These are phyloP conservation scores for Phasianus colchicus DNA, from an alignment of 2,113 vertebrate genomes.

Conservation along the genomic window DNA sequence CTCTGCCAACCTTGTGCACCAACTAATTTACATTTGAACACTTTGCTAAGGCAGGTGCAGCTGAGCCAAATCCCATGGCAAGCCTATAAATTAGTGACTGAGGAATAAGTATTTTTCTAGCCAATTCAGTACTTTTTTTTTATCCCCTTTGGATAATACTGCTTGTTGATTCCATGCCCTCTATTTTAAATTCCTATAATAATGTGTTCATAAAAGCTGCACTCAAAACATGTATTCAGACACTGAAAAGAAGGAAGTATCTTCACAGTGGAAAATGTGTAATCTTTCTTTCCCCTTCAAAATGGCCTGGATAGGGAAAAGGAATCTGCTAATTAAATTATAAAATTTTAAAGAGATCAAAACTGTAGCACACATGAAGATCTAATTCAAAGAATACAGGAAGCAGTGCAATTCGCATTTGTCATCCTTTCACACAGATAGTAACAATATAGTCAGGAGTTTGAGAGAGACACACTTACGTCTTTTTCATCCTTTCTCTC, in stretches of 20 bases:
- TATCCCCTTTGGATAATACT: neutral
- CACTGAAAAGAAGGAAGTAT: neutral
- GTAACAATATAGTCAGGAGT: conserved; percentile 43
- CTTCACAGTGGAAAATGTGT: neutral
- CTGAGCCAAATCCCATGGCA: neutral
- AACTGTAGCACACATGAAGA: conserved; percentile 11
- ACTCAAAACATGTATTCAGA: neutral
- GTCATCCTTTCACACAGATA: conserved; percentile 46
- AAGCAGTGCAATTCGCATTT: conserved; percentile 30
- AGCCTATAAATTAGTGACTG: conserved; percentile 4
- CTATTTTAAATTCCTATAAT: conserved; percentile 5
- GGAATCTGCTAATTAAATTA: conserved; percentile 42
- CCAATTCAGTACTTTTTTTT: neutral
- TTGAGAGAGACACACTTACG: neutral
- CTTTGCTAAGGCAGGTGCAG: neutral
- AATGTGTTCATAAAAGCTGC: neutral
- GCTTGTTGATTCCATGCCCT: neutral
- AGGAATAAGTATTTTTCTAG: neutral
- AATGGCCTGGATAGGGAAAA: neutral
- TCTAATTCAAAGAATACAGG: conserved; percentile 48
- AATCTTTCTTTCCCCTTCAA: neutral
- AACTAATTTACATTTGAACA: neutral
- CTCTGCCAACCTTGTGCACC: conserved; percentile 17
- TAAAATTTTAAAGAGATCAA: conserved; percentile 23
- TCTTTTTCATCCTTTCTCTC: conserved; percentile 43